Conservation (phyloP, 2,888 invertebrate genomes). For the Euzetes globulus region DNA sequence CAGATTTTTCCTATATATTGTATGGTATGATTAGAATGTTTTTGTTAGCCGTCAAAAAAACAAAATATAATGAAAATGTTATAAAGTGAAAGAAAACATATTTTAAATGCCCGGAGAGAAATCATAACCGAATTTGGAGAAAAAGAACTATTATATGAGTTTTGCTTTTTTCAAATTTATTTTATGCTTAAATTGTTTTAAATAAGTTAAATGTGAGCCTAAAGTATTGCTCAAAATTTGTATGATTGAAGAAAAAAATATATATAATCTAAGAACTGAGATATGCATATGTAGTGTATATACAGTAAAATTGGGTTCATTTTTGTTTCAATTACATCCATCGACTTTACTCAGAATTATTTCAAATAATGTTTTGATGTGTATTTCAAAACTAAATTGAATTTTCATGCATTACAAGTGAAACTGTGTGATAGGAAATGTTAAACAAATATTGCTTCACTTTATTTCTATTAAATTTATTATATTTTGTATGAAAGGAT, state of each 20-base stretch:
- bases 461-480: not conserved
- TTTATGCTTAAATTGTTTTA: constrained; percentile 7
- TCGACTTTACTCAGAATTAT: not conserved
- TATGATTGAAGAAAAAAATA: not conserved
- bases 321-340: no score
- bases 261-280: not conserved
- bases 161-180: constrained; percentile 7
- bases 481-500: not conserved
- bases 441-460: not conserved
- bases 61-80: constrained; percentile 8
- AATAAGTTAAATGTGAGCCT: constrained; percentile 2
- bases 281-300: no score
- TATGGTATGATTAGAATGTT: not conserved
- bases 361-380: constrained; percentile 3
- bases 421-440: not conserved
- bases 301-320: no score
- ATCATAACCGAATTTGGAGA: not conserved
- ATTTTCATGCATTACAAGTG: not conserved
- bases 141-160: not conserved
- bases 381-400: not conserved
- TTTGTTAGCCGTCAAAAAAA: not conserved
- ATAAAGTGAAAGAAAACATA: constrained; percentile 4
- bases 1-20: not conserved
- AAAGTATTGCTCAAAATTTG: not conserved
- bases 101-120: constrained; percentile 1